Evolutionary conservation across 2,797 vertebrate genomes (phyloP).

Genomic region (Ibycter americanus): DNA sequence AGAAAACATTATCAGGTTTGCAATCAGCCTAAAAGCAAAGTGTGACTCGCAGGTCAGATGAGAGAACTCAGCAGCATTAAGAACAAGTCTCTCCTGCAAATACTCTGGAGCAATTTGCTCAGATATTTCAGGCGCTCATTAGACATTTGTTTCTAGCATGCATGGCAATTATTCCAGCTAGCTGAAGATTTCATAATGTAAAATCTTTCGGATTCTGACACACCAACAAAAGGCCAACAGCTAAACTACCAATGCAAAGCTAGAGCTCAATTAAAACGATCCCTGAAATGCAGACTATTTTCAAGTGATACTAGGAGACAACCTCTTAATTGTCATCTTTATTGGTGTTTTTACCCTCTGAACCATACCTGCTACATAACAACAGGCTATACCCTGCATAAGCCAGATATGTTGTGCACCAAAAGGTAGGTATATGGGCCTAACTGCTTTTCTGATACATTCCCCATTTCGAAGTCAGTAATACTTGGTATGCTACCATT

Average conservation of each 20-base stretch:
- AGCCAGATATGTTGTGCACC: fast-evolving
- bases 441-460: not conserved
- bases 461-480: not conserved
- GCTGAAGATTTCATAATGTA: not conserved
- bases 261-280: not conserved
- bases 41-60: not conserved
- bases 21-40: slow-evolving; percentile 48
- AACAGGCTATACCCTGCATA: not conserved
- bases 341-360: not conserved
- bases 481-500: fast-evolving
- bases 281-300: slow-evolving; percentile 8
- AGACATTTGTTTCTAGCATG: not conserved
- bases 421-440: not conserved
- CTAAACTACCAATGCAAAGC: not conserved
- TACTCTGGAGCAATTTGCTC: not conserved
- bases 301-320: not conserved
- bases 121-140: not conserved
- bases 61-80: not conserved
- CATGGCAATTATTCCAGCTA: slow-evolving; percentile 10
- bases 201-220: not conserved
- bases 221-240: not conserved
- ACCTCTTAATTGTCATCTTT: not conserved
- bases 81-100: not conserved
- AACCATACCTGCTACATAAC: not conserved
- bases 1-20: slow-evolving; percentile 34